Evolutionary conservation across 2,113 vertebrate genomes (phyloP).

Genomic region (Microcebus murinus): DNA sequence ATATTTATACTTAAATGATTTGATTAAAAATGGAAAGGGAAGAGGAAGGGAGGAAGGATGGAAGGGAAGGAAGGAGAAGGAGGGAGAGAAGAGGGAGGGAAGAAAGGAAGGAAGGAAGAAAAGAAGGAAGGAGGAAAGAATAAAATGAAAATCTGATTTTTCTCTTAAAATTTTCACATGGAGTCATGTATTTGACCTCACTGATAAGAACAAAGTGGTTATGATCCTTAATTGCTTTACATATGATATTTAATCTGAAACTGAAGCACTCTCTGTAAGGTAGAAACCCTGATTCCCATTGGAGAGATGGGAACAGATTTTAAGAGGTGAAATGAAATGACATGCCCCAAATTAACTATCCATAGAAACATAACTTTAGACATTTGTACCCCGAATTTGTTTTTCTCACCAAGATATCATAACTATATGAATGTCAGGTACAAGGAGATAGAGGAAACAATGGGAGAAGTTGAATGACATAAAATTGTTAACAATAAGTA

Average conservation of each 20-base stretch:
- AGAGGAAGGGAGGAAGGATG: not conserved
- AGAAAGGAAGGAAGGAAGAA: not conserved
- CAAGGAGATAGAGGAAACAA: not conserved
- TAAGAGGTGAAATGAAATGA: not conserved
- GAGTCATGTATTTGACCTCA: not conserved
- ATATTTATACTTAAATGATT: not conserved
- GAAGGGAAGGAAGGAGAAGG: accelerated
- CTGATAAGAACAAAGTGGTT: not conserved
- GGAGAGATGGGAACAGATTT: not conserved
- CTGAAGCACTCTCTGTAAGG: not conserved
- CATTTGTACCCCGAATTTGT: not conserved
- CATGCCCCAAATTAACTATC: not conserved
- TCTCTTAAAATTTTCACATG: not conserved
- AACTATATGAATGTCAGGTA: not conserved
- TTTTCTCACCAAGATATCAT: not conserved
- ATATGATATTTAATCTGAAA: not conserved
- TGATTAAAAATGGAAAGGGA: not conserved
- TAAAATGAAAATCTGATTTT: not conserved
- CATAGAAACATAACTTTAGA: not conserved
- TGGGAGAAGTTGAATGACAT: not conserved
- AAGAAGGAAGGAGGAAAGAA: not conserved
- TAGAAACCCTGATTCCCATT: not conserved
- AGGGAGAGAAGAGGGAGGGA: not conserved
- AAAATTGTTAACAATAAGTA: not conserved
- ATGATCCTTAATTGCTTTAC: not conserved